Conservation (phyloP, 2,113 vertebrate genomes). For the Chascanopsetta lugubris region DNA sequence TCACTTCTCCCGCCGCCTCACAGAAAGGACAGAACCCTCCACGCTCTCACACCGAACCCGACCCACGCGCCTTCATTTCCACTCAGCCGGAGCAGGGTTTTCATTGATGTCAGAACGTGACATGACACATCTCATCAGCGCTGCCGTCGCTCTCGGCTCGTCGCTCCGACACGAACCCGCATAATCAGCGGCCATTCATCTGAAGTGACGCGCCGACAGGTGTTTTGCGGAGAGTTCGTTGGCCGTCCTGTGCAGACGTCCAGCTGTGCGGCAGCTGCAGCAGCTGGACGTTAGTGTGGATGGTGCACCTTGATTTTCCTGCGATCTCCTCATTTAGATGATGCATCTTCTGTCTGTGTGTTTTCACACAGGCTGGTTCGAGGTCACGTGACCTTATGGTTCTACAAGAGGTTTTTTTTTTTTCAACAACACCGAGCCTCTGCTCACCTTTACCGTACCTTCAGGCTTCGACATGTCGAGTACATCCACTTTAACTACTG, state of each 20-base stretch:
- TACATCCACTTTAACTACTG: too few species aligned
- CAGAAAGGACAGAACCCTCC: neutral
- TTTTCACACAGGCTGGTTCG: neutral
- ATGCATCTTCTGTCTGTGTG: slow-evolving; percentile 8
- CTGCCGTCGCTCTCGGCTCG: slow-evolving; percentile 14
- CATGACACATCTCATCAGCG: slow-evolving; percentile 12
- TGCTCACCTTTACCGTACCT: too few species aligned
- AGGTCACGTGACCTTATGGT: slow-evolving; percentile 19
- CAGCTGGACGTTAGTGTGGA: slow-evolving; percentile 42
- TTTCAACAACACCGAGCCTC: neutral
- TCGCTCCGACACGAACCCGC: slow-evolving; percentile 22
- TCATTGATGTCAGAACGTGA: neutral
- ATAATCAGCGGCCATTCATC: slow-evolving; percentile 70
- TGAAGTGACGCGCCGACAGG: slow-evolving; percentile 62
- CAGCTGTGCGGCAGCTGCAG: slow-evolving; percentile 71
- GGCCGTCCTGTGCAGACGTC: slow-evolving; percentile 57
- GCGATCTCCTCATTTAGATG: slow-evolving; percentile 29
- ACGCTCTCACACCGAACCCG: neutral
- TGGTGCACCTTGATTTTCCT: slow-evolving; percentile 41
- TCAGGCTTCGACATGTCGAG: too few species aligned
- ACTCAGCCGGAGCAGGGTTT: neutral
- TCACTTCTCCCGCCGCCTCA: neutral
- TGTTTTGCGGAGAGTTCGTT: slow-evolving; percentile 54
- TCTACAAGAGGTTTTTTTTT: neutral
- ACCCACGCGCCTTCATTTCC: neutral